phyloP scores from a whole-genome alignment of 2,888 invertebrate genomes.

The Bursaphelenchus okinawaensis region DNA sequence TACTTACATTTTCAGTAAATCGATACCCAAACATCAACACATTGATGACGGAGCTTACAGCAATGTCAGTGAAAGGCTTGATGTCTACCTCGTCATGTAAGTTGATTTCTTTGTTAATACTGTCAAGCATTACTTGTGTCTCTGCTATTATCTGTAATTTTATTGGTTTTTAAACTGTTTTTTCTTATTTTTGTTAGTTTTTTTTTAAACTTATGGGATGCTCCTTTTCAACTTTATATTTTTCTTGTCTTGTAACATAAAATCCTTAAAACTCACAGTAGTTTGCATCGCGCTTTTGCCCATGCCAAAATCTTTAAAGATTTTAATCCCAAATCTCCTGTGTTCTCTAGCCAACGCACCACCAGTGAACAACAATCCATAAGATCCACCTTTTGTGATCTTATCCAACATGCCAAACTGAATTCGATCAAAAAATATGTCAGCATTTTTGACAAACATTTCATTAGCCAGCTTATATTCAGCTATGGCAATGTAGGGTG shows the following conservation, averaged over 20 bases:
- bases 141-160: neutral
- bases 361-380: constrained; percentile 3
- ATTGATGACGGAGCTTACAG: constrained; percentile 20
- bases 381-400: constrained; percentile 21
- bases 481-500: constrained; percentile 27
- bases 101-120: neutral
- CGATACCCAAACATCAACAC: constrained; percentile 16
- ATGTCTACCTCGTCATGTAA: neutral
- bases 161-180: too few species aligned
- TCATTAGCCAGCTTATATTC: constrained; percentile 30
- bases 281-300: constrained; percentile 18
- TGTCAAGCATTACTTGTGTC: neutral
- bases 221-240: too few species aligned
- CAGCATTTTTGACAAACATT: constrained; percentile 31
- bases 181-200: too few species aligned
- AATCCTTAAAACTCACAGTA: too few species aligned
- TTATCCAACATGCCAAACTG: constrained; percentile 22
- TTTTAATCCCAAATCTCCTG: constrained; percentile 13
- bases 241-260: too few species aligned
- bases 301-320: constrained; percentile 19
- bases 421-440: constrained; percentile 28
- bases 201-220: too few species aligned
- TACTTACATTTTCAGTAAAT: constrained; percentile 1
- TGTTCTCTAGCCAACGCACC: constrained; percentile 18
- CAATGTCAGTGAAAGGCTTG: constrained; percentile 6